These are phyloP conservation scores for Phrynocephalus vlangalii DNA, from an alignment of 2,797 vertebrate species.

Conservation along the genomic window DNA sequence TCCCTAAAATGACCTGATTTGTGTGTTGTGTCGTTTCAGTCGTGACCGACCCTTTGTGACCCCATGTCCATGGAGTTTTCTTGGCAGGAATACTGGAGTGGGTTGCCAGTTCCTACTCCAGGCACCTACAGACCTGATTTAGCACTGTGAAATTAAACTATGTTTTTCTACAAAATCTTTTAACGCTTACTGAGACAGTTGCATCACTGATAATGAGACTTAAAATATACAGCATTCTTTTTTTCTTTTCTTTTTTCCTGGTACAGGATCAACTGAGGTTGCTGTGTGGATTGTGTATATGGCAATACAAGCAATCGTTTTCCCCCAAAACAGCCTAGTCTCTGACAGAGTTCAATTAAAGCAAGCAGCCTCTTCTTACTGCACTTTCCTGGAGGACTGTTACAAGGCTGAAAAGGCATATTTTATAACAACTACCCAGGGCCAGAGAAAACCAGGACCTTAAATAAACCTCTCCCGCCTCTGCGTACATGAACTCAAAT, in stretches of 20 bases:
- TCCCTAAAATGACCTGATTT: background rate
- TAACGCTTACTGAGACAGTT: background rate
- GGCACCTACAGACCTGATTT: background rate
- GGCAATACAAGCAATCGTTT: background rate
- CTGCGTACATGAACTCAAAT: background rate
- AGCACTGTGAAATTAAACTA: background rate
- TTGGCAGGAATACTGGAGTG: too few species aligned
- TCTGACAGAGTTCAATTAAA: conserved; percentile 1
- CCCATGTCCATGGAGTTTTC: too few species aligned
- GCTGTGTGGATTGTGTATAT: background rate
- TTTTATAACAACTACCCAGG: background rate
- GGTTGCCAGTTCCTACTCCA: background rate
- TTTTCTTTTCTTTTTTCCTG: conserved; percentile 1
- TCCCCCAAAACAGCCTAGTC: background rate
- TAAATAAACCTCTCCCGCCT: background rate
- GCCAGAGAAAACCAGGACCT: background rate
- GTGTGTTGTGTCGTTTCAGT: background rate
- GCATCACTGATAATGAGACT: background rate
- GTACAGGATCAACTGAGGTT: conserved; percentile 7
- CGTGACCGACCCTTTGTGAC: too few species aligned
- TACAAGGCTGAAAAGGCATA: background rate
- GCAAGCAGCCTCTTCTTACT: background rate
- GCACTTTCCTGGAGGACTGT: background rate
- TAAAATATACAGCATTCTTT: background rate
- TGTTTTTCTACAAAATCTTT: background rate